Evolutionary conservation across 2,113 vertebrate species (phyloP).

Genomic region (Corythoichthys haematopterus): DNA sequence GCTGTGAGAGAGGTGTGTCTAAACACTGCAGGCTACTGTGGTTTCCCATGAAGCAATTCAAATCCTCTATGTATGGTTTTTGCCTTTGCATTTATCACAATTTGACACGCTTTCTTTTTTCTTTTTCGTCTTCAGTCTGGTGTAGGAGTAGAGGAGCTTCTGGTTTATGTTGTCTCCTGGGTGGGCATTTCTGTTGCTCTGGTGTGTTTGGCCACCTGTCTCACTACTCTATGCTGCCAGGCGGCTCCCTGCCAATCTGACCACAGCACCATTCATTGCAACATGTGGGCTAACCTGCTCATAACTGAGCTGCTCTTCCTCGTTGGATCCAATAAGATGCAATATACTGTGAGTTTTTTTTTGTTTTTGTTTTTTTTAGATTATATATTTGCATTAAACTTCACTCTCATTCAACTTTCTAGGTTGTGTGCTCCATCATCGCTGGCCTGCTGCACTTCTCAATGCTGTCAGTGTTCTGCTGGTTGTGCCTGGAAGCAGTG

Average conservation of each 20-base stretch:
- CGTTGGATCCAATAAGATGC: slow-evolving; percentile 86
- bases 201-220: slow-evolving; percentile 87
- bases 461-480: slow-evolving; percentile 87
- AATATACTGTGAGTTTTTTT: slow-evolving; percentile 77
- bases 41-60: slow-evolving; percentile 26
- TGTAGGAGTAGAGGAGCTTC: slow-evolving; percentile 78
- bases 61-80: slow-evolving; percentile 1
- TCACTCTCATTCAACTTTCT: background rate
- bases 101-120: background rate
- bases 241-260: slow-evolving; percentile 84
- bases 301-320: slow-evolving; percentile 86
- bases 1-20: slow-evolving; percentile 12
- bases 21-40: slow-evolving; percentile 23
- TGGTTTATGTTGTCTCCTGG: slow-evolving; percentile 89
- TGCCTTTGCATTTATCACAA: slow-evolving; percentile 4
- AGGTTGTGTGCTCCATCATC: slow-evolving; percentile 86
- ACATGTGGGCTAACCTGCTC: slow-evolving; percentile 78
- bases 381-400: background rate
- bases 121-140: slow-evolving; percentile 68
- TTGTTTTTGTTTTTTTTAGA: background rate
- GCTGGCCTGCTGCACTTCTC: slow-evolving; percentile 88
- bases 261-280: slow-evolving; percentile 87
- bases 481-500: slow-evolving; percentile 88
- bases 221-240: slow-evolving; percentile 91
- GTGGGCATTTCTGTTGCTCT: slow-evolving; percentile 89